These are phyloP conservation scores for Microctonus brassicae DNA, from an alignment of 2,888 invertebrate species.

Conservation along the genomic window DNA sequence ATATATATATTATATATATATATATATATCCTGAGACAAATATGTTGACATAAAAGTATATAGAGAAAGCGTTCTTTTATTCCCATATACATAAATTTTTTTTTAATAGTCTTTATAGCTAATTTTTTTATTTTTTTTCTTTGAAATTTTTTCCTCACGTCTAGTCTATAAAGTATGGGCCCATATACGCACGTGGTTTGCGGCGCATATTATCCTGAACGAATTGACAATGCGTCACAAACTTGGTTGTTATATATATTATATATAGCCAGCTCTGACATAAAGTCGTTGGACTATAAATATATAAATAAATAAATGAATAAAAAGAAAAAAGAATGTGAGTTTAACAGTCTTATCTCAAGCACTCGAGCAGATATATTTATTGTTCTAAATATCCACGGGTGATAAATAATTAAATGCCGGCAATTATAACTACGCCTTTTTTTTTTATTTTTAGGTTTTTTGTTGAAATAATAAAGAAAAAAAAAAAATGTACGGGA, in stretches of 20 bases:
- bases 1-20: no score
- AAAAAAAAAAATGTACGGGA: background rate
- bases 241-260: conserved; percentile 15
- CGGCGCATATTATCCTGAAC: conserved; percentile 11
- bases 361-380: background rate
- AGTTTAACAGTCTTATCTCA: background rate
- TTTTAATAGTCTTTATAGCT: background rate
- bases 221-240: conserved; percentile 20
- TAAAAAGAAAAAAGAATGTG: background rate
- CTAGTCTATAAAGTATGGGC: background rate
- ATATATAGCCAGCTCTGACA: conserved; percentile 1
- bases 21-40: background rate
- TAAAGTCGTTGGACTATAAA: background rate
- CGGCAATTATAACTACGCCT: background rate
- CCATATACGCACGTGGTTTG: background rate
- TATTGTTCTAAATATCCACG: background rate
- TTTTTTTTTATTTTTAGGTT: background rate
- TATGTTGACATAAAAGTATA: conserved; percentile 18
- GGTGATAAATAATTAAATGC: background rate
- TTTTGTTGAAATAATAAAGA: background rate
- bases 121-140: background rate
- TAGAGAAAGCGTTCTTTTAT: conserved; percentile 12
- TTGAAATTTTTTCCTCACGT: background rate
- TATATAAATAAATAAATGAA: background rate
- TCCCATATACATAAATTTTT: background rate